phyloP scores from a whole-genome alignment of 2,797 vertebrate genomes.

The Tachyglossus aculeatus region DNA sequence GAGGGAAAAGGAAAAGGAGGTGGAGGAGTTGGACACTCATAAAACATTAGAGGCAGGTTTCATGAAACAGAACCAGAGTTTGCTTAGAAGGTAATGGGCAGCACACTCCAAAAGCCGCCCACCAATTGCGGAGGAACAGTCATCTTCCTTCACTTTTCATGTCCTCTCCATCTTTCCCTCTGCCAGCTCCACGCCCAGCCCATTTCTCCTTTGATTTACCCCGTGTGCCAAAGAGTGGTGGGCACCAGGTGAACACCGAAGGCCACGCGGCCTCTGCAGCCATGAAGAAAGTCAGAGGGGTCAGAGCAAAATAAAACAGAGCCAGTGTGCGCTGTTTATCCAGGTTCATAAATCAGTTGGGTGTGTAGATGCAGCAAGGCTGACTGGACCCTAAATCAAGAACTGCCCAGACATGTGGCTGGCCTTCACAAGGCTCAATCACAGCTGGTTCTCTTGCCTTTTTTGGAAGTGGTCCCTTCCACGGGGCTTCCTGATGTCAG shows the following conservation, averaged over 20 bases:
- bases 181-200: no score
- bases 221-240: not conserved
- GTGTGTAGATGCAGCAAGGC: not conserved
- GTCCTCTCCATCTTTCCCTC: not conserved
- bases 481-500: not conserved
- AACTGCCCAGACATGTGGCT: not conserved
- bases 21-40: no score
- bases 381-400: not conserved
- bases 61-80: no score
- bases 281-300: not conserved
- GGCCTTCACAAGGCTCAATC: not conserved
- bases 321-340: not conserved
- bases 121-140: no score
- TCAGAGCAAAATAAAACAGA: not conserved
- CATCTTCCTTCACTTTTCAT: no score
- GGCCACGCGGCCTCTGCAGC: not conserved
- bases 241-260: not conserved
- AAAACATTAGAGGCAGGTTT: no score
- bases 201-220: no score
- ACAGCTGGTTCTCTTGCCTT: not conserved
- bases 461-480: not conserved
- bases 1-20: no score
- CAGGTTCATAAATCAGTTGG: not conserved
- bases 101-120: fast-evolving
- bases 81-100: not conserved